Conservation (phyloP, 2,888 invertebrate species). For the Morpho helenor region DNA sequence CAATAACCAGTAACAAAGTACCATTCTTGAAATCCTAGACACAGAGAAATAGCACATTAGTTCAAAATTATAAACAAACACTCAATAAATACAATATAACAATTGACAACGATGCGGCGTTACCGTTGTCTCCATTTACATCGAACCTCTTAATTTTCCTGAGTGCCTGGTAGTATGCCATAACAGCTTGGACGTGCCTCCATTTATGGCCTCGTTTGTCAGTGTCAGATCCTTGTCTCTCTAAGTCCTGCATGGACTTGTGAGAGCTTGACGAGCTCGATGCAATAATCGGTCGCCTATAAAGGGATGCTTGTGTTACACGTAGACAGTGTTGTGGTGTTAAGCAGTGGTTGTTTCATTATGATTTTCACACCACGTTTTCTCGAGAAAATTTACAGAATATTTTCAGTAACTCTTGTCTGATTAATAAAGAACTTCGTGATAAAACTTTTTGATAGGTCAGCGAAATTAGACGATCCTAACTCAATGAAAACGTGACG, state of each 20-base stretch:
- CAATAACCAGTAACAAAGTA: constrained; percentile 64
- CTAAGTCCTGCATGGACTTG: constrained; percentile 67
- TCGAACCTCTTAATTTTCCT: constrained; percentile 94
- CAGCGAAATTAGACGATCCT: background rate
- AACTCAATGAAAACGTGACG: constrained; percentile 14
- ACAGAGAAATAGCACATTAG: constrained; percentile 61
- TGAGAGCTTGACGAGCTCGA: constrained; percentile 71
- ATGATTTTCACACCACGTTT: constrained; percentile 13
- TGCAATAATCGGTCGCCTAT: constrained; percentile 75
- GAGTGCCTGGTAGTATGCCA: constrained; percentile 93
- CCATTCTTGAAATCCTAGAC: constrained; percentile 73
- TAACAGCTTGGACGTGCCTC: constrained; percentile 92
- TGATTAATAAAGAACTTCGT: too few species aligned
- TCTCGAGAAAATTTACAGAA: constrained; percentile 8
- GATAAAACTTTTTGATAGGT: too few species aligned
- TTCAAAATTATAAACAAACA: constrained; percentile 66
- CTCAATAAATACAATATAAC: constrained; percentile 37
- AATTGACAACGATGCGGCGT: constrained; percentile 63
- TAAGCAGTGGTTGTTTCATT: constrained; percentile 20
- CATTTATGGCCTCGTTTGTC: constrained; percentile 85
- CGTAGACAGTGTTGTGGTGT: constrained; percentile 33
- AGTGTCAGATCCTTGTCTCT: constrained; percentile 60
- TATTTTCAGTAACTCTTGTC: background rate
- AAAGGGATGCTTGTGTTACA: constrained; percentile 70
- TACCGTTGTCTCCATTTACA: constrained; percentile 49